phyloP scores from a whole-genome alignment of 1,140 invertebrate species.

The Bombyx mori region ASM3026992v2 NC_085114.1:11004501-11005000 shows the following conservation, averaged over 20 bases:
- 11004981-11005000: slow-evolving; percentile 38
- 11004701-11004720: slow-evolving; percentile 32
- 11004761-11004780: slow-evolving; percentile 47
- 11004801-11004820: slow-evolving; percentile 20
- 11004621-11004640: slow-evolving; percentile 41
- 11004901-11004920: slow-evolving; percentile 3
- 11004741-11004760: slow-evolving; percentile 45
- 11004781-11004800: slow-evolving; percentile 30
- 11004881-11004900: slow-evolving; percentile 10
- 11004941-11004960: slow-evolving; percentile 7
- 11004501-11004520: slow-evolving; percentile 36
- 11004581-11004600: slow-evolving; percentile 40
- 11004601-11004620: slow-evolving; percentile 53
- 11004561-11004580: slow-evolving; percentile 42
- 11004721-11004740: slow-evolving; percentile 53
- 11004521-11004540: slow-evolving; percentile 29
- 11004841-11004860: slow-evolving; percentile 3
- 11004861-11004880: slow-evolving; percentile 16
- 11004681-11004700: slow-evolving; percentile 31
- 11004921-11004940: background rate
- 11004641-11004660: slow-evolving; percentile 19
- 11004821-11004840: slow-evolving; percentile 13
- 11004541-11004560: slow-evolving; percentile 59
- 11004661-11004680: slow-evolving; percentile 24
- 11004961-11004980: slow-evolving; percentile 9